Evolutionary conservation across 2,113 vertebrate genomes (phyloP).

Genomic region (Falco punctatus): DNA sequence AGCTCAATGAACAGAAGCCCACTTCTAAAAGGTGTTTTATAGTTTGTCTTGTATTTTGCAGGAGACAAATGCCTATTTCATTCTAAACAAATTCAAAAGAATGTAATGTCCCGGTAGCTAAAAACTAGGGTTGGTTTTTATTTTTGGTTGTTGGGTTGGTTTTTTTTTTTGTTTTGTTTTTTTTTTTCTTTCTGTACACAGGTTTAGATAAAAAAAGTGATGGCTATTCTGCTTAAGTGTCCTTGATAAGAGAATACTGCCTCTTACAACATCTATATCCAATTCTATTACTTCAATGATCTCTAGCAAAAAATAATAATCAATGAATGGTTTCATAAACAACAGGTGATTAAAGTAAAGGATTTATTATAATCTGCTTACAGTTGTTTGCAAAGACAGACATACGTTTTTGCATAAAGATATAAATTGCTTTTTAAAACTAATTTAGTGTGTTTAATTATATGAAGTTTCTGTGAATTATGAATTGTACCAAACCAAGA

Average conservation of each 20-base stretch:
- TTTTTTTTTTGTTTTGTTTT: background rate
- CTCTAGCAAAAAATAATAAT: constrained; percentile 65
- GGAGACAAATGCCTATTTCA: constrained; percentile 70
- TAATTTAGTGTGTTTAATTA: constrained; percentile 85
- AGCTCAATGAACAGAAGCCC: constrained; percentile 28
- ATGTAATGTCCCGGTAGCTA: background rate
- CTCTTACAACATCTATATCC: constrained; percentile 70
- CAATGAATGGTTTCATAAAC: constrained; percentile 78
- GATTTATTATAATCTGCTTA: constrained; percentile 87
- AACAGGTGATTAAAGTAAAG: constrained; percentile 84
- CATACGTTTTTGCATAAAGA: constrained; percentile 86
- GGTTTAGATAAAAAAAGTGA: constrained; percentile 64
- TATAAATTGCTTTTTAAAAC: constrained; percentile 87
- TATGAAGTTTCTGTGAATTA: constrained; percentile 83
- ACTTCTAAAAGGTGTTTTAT: constrained; percentile 18
- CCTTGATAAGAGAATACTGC: constrained; percentile 66
- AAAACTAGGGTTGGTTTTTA: background rate
- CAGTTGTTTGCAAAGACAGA: constrained; percentile 86
- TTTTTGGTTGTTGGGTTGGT: background rate
- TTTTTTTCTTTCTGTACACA: constrained; percentile 23
- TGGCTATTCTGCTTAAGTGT: constrained; percentile 69
- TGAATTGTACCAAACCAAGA: constrained; percentile 86
- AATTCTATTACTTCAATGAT: constrained; percentile 50
- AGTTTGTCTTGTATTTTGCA: constrained; percentile 70
- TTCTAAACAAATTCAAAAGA: constrained; percentile 70